Percentiles rank a stretch among this genome's conserved stretches.
Conservation (phyloP, 2,888 invertebrate genomes). For the Apamea crenata region DNA sequence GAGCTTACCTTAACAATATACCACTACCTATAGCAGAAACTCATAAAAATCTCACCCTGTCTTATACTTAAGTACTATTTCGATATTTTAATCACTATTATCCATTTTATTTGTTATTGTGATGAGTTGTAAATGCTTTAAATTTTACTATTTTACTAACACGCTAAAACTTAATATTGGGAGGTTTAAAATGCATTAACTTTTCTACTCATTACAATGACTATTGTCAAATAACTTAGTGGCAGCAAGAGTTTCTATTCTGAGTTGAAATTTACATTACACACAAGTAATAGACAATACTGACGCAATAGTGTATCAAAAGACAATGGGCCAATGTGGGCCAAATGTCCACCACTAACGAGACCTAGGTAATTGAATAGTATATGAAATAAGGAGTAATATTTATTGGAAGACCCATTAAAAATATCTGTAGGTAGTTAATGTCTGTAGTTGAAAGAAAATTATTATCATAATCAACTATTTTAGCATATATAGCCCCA, state of each 20-base stretch:
- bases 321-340: neutral
- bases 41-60: constrained; percentile 70
- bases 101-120: constrained; percentile 59
- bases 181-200: constrained; percentile 52
- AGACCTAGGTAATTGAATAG: neutral
- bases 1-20: constrained; percentile 61
- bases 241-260: constrained; percentile 44
- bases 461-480: neutral
- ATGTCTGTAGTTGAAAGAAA: neutral
- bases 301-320: constrained; percentile 13
- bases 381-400: neutral
- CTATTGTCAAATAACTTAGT: constrained; percentile 41
- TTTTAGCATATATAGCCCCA: neutral
- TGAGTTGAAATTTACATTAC: constrained; percentile 47
- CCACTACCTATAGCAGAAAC: constrained; percentile 59
- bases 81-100: constrained; percentile 53
- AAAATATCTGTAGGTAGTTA: neutral
- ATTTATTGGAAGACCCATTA: neutral
- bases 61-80: constrained; percentile 69
- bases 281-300: constrained; percentile 49
- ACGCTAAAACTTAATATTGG: constrained; percentile 43
- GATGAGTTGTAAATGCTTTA: constrained; percentile 67
- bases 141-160: constrained; percentile 39
- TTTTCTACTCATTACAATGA: constrained; percentile 29
- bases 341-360: neutral